A percentile compares a stretch with the other conserved stretches of the same genome.
These are phyloP conservation scores for Trisateles emortualis DNA, from an alignment of 2,888 invertebrate genomes.

Conservation along the genomic window DNA sequence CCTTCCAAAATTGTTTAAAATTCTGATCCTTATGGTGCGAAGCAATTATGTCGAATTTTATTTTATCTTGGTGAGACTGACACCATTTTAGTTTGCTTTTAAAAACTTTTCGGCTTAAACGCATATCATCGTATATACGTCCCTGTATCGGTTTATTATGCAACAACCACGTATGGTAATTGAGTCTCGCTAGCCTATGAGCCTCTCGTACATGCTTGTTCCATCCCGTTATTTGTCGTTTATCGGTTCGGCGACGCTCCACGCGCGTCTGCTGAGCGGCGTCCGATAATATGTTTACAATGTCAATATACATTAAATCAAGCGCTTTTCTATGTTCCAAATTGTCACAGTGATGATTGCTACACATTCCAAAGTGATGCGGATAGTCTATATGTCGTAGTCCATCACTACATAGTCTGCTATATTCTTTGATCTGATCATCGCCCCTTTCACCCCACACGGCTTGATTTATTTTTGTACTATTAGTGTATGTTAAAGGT, in stretches of 20 bases:
- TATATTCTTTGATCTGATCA: constrained; percentile 6
- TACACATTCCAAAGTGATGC: constrained; percentile 2
- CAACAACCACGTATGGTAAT: constrained; percentile 29
- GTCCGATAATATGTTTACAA: constrained; percentile 17
- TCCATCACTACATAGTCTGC: constrained; percentile 1
- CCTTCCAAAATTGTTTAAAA: constrained; percentile 11
- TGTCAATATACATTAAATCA: constrained; percentile 24
- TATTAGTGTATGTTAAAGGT: neutral
- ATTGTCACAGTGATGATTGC: constrained; percentile 15
- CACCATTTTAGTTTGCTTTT: constrained; percentile 18
- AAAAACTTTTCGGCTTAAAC: constrained; percentile 7
- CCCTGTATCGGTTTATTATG: constrained; percentile 10
- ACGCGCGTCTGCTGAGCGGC: constrained; percentile 8
- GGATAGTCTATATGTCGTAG: constrained; percentile 10
- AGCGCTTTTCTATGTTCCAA: constrained; percentile 20
- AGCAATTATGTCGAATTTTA: constrained; percentile 3
- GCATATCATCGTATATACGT: constrained; percentile 10
- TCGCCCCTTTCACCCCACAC: constrained; percentile 10
- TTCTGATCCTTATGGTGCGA: constrained; percentile 1
- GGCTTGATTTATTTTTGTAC: neutral
- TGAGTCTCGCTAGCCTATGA: constrained; percentile 27
- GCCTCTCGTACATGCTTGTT: constrained; percentile 32
- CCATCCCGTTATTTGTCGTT: constrained; percentile 25
- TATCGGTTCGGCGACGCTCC: neutral
- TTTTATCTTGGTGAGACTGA: constrained; percentile 6